Conservation (phyloP, 2,113 vertebrate genomes). For the Scalopus aquaticus region DNA sequence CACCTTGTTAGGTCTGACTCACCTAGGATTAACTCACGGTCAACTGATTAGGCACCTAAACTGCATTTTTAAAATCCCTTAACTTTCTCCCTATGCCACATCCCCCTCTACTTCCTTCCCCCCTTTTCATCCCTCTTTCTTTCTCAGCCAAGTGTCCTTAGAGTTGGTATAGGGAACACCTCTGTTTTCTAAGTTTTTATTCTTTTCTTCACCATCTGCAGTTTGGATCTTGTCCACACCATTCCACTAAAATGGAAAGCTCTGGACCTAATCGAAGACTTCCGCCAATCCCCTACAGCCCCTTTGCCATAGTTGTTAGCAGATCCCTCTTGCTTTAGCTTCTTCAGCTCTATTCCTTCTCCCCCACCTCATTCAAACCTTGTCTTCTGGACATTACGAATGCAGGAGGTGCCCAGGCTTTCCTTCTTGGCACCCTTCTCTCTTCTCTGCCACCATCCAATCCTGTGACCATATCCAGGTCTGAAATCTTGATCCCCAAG, state of each 20-base stretch:
- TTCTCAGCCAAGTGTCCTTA: not conserved
- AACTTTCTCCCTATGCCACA: not conserved
- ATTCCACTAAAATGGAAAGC: not conserved
- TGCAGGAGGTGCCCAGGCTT: not conserved
- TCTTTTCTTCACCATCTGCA: not conserved
- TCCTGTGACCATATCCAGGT: not conserved
- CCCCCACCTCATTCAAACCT: not conserved
- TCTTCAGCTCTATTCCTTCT: not conserved
- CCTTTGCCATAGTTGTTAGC: fast-evolving
- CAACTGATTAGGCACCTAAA: not conserved
- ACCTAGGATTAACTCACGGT: not conserved
- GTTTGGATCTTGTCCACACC: not conserved
- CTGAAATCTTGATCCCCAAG: not conserved
- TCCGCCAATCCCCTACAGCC: not conserved
- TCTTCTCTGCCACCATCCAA: too few species aligned
- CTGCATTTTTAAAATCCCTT: not conserved
- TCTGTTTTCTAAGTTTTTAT: not conserved
- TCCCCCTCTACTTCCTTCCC: not conserved
- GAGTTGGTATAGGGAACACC: not conserved
- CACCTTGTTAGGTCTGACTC: not conserved
- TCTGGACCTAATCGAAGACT: fast-evolving
- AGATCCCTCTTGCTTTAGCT: not conserved
- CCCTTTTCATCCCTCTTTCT: not conserved
- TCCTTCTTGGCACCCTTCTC: too few species aligned
- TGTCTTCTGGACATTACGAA: not conserved